Percentiles rank a stretch among this genome's conserved stretches.
Conservation (phyloP, 2,113 vertebrate species). For the Aspidoscelis tigris region DNA sequence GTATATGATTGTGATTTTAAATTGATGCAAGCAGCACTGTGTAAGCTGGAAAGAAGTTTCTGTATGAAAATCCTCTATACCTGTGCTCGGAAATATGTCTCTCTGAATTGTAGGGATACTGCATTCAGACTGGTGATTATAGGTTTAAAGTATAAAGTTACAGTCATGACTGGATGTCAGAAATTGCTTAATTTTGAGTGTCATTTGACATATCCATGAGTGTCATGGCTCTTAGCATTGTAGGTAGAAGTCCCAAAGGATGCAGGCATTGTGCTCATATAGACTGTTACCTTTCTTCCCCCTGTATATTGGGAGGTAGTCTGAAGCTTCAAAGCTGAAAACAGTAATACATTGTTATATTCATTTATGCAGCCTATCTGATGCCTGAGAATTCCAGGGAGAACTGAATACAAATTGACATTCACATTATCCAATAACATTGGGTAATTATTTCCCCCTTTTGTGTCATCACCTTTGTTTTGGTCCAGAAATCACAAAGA, state of each 20-base stretch:
- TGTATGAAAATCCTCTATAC: background rate
- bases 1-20: background rate
- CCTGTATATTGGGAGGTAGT: background rate
- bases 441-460: background rate
- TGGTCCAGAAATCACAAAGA: constrained; percentile 1
- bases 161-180: background rate
- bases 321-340: background rate
- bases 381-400: constrained; percentile 14
- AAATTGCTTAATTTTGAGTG: background rate
- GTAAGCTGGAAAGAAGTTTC: background rate
- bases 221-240: background rate
- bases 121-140: background rate
- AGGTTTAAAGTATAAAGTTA: background rate
- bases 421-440: constrained; percentile 9
- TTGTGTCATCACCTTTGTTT: background rate
- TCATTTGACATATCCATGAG: background rate
- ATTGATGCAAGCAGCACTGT: background rate
- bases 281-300: background rate
- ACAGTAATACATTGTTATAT: background rate
- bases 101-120: no score
- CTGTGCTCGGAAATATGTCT: no score
- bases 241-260: background rate
- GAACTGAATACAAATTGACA: background rate
- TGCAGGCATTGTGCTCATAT: background rate
- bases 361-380: background rate